Percentiles rank a stretch among this genome's conserved stretches.
These are phyloP conservation scores for Criorhina ranunculi DNA, from an alignment of 2,888 invertebrate genomes.

Conservation along the genomic window DNA sequence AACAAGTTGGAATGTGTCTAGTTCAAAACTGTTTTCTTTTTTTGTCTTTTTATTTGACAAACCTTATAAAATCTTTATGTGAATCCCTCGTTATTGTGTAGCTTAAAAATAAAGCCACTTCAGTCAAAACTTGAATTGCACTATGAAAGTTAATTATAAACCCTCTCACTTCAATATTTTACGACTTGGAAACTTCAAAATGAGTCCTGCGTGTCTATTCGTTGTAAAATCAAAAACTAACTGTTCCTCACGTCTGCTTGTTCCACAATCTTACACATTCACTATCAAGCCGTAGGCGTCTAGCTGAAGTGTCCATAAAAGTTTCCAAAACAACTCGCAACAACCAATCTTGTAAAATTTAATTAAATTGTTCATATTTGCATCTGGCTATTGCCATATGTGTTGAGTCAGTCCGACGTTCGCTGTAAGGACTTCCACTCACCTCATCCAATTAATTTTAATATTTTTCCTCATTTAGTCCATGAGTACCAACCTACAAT, in stretches of 20 bases:
- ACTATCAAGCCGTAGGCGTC: constrained; percentile 23
- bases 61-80: no score
- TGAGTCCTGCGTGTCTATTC: constrained; percentile 5
- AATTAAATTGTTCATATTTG: constrained; percentile 57
- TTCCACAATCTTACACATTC: neutral
- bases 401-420: neutral
- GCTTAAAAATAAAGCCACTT: no score
- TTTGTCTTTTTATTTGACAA: no score
- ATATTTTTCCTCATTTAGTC: constrained; percentile 41
- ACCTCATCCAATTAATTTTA: constrained; percentile 68
- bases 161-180: neutral
- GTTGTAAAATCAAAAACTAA: constrained; percentile 16
- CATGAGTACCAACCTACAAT: neutral
- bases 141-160: neutral
- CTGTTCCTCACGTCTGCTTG: neutral
- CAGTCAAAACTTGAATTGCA: neutral
- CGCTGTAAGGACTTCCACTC: constrained; percentile 26
- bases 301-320: neutral
- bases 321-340: neutral
- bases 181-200: neutral
- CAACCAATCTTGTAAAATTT: constrained; percentile 26
- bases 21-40: no score
- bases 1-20: no score
- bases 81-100: no score
- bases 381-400: constrained; percentile 21